A percentile compares a stretch with the other conserved stretches of the same genome.
phyloP scores from a whole-genome alignment of 2,888 invertebrate species.

The Harmothoe impar region DNA sequence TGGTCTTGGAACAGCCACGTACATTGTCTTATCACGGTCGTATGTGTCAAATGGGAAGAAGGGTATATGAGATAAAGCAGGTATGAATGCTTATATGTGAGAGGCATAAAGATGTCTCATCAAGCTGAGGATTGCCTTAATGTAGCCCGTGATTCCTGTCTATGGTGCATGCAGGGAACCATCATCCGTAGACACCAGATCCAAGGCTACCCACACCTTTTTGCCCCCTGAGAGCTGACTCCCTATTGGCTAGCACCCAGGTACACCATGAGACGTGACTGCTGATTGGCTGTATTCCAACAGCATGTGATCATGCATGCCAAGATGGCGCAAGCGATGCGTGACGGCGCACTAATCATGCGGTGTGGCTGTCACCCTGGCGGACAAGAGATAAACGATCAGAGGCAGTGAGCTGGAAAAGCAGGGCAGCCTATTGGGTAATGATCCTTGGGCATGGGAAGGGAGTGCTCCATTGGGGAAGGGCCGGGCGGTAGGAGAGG shows the following conservation, averaged over 20 bases:
- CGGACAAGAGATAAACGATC: conserved; percentile 11
- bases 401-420: neutral
- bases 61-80: too few relatives aligned
- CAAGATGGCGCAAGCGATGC: neutral
- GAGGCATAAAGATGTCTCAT: too few relatives aligned
- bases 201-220: neutral
- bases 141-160: too few relatives aligned
- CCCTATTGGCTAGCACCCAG: conserved; percentile 4
- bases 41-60: too few relatives aligned
- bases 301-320: neutral
- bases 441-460: neutral
- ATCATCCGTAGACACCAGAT: neutral
- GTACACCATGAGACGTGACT: conserved; percentile 21
- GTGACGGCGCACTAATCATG: conserved; percentile 15
- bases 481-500: neutral
- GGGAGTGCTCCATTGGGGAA: neutral
- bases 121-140: too few relatives aligned
- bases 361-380: conserved; percentile 19
- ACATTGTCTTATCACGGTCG: too few relatives aligned
- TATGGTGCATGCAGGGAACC: too few relatives aligned
- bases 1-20: too few relatives aligned
- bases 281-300: neutral
- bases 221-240: conserved; percentile 1
- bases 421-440: neutral
- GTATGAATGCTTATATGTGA: too few relatives aligned